phyloP scores from a whole-genome alignment of 2,888 invertebrate genomes.

The Tiliacea aurago region DNA sequence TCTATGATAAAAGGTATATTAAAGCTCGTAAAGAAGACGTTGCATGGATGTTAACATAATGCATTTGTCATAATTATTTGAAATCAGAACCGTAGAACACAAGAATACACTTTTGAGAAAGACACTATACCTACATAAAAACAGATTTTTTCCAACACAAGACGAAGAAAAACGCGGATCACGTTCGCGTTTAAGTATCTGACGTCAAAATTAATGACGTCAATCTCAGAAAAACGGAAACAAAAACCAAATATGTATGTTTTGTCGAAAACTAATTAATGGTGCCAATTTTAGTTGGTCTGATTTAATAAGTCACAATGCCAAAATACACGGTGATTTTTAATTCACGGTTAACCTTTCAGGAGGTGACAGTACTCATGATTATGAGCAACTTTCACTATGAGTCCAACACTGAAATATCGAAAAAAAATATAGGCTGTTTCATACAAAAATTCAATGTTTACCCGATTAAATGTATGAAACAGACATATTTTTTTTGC shows the following conservation, averaged over 20 bases:
- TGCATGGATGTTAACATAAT: not conserved
- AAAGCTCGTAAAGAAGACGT: not conserved
- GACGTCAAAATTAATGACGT: constrained; percentile 28
- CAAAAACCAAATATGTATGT: constrained; percentile 33
- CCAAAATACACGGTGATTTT: too few relatives aligned
- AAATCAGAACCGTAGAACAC: not conserved
- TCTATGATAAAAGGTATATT: not conserved
- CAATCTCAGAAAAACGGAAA: constrained; percentile 36
- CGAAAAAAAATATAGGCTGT: too few relatives aligned
- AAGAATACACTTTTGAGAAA: not conserved
- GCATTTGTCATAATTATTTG: not conserved
- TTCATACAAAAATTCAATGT: too few relatives aligned
- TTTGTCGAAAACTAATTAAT: constrained; percentile 22
- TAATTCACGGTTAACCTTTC: too few relatives aligned
- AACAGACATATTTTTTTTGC: too few relatives aligned
- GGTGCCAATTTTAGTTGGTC: constrained; percentile 15
- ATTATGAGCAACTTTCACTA: too few relatives aligned
- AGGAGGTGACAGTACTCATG: too few relatives aligned
- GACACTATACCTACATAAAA: not conserved
- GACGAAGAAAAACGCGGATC: constrained; percentile 16
- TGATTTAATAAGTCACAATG: constrained; percentile 7
- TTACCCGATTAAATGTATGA: too few relatives aligned
- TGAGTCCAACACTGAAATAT: too few relatives aligned
- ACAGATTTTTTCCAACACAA: constrained; percentile 6
- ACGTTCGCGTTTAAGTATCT: constrained; percentile 4